These are phyloP conservation scores for Urechis unicinctus DNA, from an alignment of 2,888 invertebrate species.

Conservation along the genomic window DNA sequence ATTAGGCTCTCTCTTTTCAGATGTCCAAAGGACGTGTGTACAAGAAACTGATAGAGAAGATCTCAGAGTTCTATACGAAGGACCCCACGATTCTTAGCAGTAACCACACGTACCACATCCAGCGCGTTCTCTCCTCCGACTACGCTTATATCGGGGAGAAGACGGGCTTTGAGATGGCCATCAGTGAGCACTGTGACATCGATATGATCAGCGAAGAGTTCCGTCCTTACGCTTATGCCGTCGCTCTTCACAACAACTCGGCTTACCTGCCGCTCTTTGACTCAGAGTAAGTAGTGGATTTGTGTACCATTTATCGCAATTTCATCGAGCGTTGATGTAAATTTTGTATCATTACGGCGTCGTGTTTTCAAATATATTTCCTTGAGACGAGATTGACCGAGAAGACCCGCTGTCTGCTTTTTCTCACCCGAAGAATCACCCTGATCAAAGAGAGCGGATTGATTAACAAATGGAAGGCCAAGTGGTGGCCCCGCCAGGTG, in stretches of 20 bases:
- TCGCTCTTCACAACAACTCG: slow-evolving; percentile 9
- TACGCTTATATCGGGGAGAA: slow-evolving; percentile 10
- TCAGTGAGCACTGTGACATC: slow-evolving; percentile 7
- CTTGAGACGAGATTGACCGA: no score
- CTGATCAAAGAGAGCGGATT: slow-evolving; percentile 12
- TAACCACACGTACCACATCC: not conserved
- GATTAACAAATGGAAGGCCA: slow-evolving; percentile 10
- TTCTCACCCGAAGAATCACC: slow-evolving; percentile 9
- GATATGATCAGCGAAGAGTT: not conserved
- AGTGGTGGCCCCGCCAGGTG: slow-evolving; percentile 15
- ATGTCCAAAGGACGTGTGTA: not conserved
- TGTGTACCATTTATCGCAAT: not conserved
- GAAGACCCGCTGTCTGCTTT: not conserved
- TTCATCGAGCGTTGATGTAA: no score
- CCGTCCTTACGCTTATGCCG: not conserved
- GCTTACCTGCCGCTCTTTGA: not conserved
- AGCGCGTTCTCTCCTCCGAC: not conserved
- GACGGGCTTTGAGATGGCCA: slow-evolving; percentile 10
- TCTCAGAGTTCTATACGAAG: not conserved
- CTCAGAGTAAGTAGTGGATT: not conserved
- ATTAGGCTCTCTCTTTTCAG: no score
- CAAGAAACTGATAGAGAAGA: slow-evolving; percentile 1
- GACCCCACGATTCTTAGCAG: not conserved
- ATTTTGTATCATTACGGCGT: no score
- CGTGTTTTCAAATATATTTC: no score